These are phyloP conservation scores for Istiophorus platypterus DNA, from an alignment of 2,113 vertebrate species.

Conservation along the genomic window DNA sequence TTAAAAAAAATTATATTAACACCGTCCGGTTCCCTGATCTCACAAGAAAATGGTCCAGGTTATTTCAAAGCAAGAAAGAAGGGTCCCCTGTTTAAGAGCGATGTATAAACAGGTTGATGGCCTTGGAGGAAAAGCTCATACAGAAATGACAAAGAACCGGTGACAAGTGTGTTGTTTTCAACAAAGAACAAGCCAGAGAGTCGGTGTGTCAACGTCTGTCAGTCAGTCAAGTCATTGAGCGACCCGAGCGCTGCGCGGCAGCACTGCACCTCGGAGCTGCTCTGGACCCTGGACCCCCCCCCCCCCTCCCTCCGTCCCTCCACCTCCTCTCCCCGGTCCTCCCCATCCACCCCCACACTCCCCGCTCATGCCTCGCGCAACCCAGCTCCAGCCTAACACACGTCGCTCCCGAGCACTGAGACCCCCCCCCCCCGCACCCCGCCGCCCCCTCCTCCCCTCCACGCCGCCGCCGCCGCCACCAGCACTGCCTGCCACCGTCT, in stretches of 20 bases:
- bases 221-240: conserved; percentile 63
- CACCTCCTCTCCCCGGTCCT: conserved; percentile 1
- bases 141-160: neutral
- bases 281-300: conserved; percentile 48
- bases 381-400: conserved; percentile 71
- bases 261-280: conserved; percentile 73
- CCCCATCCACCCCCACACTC: conserved; percentile 56
- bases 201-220: neutral
- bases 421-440: conserved; percentile 21
- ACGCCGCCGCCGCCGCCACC: conserved; percentile 53
- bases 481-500: conserved; percentile 69
- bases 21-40: neutral
- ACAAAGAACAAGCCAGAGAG: neutral
- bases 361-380: conserved; percentile 57
- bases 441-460: conserved; percentile 6
- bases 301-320: conserved; percentile 15
- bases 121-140: neutral
- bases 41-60: neutral
- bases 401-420: conserved; percentile 62
- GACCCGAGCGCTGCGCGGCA: conserved; percentile 79
- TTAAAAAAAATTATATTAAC: neutral
- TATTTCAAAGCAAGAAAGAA: neutral
- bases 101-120: neutral
- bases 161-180: neutral
- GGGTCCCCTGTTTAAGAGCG: neutral